These are phyloP conservation scores for Darwinula stevensoni DNA, from an alignment of 2,888 invertebrate species.

Conservation along the genomic window DNA sequence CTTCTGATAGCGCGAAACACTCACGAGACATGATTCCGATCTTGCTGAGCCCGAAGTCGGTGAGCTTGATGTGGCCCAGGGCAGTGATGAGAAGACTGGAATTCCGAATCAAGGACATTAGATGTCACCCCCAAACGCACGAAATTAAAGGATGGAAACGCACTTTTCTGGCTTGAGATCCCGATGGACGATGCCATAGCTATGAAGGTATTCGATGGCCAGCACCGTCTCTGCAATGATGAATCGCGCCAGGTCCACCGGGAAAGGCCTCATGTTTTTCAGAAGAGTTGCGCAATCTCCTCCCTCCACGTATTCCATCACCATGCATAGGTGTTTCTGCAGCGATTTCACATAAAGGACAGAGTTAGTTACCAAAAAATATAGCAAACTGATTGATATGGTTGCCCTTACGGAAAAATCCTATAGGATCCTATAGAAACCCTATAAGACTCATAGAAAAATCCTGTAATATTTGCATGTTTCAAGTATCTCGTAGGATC, in stretches of 20 bases:
- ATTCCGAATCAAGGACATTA: too few relatives aligned
- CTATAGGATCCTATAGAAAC: too few relatives aligned
- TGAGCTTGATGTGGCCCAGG: slow-evolving; percentile 91
- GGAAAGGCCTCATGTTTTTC: slow-evolving; percentile 74
- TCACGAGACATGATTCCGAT: slow-evolving; percentile 87
- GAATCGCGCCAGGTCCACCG: slow-evolving; percentile 84
- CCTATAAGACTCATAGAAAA: too few relatives aligned
- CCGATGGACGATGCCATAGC: slow-evolving; percentile 92
- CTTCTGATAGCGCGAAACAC: slow-evolving; percentile 17
- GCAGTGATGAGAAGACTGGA: slow-evolving; percentile 78
- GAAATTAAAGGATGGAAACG: slow-evolving; percentile 14
- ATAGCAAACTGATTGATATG: background rate
- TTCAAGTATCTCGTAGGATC: too few relatives aligned
- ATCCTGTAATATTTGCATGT: too few relatives aligned
- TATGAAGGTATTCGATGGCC: slow-evolving; percentile 94
- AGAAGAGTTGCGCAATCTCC: slow-evolving; percentile 93
- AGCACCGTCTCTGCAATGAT: slow-evolving; percentile 98
- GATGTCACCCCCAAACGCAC: too few relatives aligned
- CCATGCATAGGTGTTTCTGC: slow-evolving; percentile 75
- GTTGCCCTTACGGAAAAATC: too few relatives aligned
- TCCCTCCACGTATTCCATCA: slow-evolving; percentile 98
- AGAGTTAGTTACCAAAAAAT: slow-evolving; percentile 4
- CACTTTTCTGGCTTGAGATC: slow-evolving; percentile 97
- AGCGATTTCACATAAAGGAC: slow-evolving; percentile 10
- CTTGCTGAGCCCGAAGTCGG: slow-evolving; percentile 90